A percentile compares a stretch with the other conserved stretches of the same genome.
Evolutionary conservation across 1,140 invertebrate species (phyloP).

Genomic region (Aradophagus sp.): DNA sequence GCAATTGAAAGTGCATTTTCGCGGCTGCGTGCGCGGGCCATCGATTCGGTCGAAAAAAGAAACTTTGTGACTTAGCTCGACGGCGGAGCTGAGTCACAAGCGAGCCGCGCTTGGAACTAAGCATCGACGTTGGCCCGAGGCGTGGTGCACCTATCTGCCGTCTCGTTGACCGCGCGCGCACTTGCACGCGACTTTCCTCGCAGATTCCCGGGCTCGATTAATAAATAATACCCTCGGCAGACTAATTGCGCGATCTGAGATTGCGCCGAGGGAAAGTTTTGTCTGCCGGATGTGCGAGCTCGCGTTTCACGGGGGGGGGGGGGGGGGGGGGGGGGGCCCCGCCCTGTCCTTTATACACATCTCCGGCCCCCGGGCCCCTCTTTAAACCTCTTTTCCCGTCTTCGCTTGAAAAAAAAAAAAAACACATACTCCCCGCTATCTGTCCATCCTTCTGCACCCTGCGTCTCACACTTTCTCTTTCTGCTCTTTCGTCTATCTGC

Average conservation of each 20-base stretch:
- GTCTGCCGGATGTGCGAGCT: conserved; percentile 46
- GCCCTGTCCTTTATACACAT: too few species aligned
- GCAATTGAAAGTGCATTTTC: conserved; percentile 37
- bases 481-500: too few species aligned
- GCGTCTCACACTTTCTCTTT: too few species aligned
- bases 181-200: conserved; percentile 47
- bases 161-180: conserved; percentile 36
- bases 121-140: conserved; percentile 35
- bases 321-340: too few species aligned
- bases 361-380: too few species aligned
- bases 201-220: conserved; percentile 44
- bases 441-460: too few species aligned
- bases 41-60: conserved; percentile 28
- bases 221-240: conserved; percentile 49
- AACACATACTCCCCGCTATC: too few species aligned
- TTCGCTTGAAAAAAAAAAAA: too few species aligned
- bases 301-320: conserved; percentile 19
- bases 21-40: conserved; percentile 2
- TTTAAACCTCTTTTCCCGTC: too few species aligned
- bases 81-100: conserved; percentile 33
- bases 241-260: conserved; percentile 48
- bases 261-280: conserved; percentile 45
- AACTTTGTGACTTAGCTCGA: conserved; percentile 46
- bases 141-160: conserved; percentile 36
- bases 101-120: conserved; percentile 32